Base-by-base conservation (phyloP, 2,797 vertebrate species). In the Coilia nasus region DNA sequence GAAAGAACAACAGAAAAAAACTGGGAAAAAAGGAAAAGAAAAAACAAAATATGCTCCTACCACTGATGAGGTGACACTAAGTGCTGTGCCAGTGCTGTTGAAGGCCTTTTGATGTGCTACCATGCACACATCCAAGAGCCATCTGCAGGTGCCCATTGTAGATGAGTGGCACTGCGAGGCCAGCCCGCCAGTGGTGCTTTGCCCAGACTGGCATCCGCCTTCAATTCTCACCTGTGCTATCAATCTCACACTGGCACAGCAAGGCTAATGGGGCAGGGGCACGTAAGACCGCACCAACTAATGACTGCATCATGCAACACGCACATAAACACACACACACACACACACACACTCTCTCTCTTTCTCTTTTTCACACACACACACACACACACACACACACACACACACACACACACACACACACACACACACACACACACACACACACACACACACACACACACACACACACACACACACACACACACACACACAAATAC, bases 281-380 rank as follows among this genome's bases (percentile, higher is more conserved):
- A 54, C 14, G 50, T 54, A 54, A 9, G 7, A 54, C 50, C 50
- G 14, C 50, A 54, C 50, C 14, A 14, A 7, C 7, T 54, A 54
- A 54, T 54, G 50, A 54, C 50, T 54, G 50, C 50, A 54, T 54
- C 50, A 41, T 41, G 35, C 35, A 41, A 14, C 23, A 67, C 2
- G 25, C 60, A 64, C 60, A 64, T n/a, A 64, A n/a, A 64, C 5
- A 25, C 0, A 64, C 23, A 67, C 62, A 67, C 23, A 67, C 62
- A 25, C n/a, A 60, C 57, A 75, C 67, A 75, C 31, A 75, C 67
- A 75, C 67, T n/a, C n/a, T n/a, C n/a, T n/a, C n/a, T n/a, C n/a
- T n/a, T n/a, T n/a, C n/a, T n/a, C n/a, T n/a, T n/a, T n/a, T n/a
- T n/a, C n/a, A 23, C 60, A 23, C 60, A 23, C 60, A 23, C 60